Conservation (phyloP, 2,797 vertebrate genomes). For the Antennarius maculatus region DNA sequence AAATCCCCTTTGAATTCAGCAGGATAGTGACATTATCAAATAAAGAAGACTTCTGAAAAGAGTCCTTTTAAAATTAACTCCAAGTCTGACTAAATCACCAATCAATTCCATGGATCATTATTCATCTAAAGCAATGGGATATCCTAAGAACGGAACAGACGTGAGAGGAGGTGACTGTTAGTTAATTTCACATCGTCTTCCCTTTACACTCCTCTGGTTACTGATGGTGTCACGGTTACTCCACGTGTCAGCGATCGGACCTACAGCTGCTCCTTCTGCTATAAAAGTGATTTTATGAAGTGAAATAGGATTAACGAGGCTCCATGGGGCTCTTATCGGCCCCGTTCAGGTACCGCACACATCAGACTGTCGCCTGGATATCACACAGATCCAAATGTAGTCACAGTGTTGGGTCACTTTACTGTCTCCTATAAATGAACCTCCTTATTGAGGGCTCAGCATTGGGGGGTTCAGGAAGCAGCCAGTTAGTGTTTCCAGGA, state of each 20-base stretch:
- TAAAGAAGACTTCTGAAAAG: too few relatives aligned
- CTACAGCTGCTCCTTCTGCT: slow-evolving; percentile 56
- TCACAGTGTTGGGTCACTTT: slow-evolving; percentile 61
- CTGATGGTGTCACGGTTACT: too few relatives aligned
- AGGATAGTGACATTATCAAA: too few relatives aligned
- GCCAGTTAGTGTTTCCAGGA: slow-evolving; percentile 51
- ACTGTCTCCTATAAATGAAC: slow-evolving; percentile 62
- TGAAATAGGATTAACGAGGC: slow-evolving; percentile 52
- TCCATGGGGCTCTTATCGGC: slow-evolving; percentile 33
- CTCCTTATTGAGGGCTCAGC: slow-evolving; percentile 29
- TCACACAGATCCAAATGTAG: slow-evolving; percentile 65
- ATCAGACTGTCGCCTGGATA: slow-evolving; percentile 37
- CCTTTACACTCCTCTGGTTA: too few relatives aligned
- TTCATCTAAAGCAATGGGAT: too few relatives aligned
- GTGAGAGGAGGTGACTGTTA: too few relatives aligned
- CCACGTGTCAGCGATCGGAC: slow-evolving; percentile 33
- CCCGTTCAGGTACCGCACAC: slow-evolving; percentile 56
- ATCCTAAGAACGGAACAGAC: too few relatives aligned
- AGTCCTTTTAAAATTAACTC: too few relatives aligned
- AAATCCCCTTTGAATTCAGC: too few relatives aligned
- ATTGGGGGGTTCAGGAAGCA: slow-evolving; percentile 16
- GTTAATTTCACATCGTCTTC: too few relatives aligned
- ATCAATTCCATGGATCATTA: too few relatives aligned
- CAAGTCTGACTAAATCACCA: too few relatives aligned
- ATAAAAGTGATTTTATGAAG: slow-evolving; percentile 58